Percentiles rank a stretch among this genome's conserved stretches.
Conservation (phyloP, 2,797 vertebrate genomes). For the Melopsittacus undulatus region DNA sequence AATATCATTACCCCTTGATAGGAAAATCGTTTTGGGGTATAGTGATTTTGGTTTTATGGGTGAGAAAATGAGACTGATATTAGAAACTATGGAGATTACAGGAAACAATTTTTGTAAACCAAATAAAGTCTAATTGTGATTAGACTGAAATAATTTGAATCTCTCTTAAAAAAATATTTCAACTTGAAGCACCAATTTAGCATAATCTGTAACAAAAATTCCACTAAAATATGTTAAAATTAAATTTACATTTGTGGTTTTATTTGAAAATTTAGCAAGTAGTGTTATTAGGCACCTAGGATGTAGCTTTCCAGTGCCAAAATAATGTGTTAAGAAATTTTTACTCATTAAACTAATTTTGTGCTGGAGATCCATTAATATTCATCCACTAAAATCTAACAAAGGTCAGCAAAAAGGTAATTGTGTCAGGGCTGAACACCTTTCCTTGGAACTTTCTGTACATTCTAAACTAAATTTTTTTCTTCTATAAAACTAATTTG, state of each 20-base stretch:
- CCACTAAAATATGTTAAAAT: neutral
- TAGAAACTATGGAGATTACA: neutral
- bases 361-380: conserved; percentile 1
- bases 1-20: neutral
- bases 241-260: neutral
- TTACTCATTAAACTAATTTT: conserved; percentile 10
- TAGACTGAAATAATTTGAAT: neutral
- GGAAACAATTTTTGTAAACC: neutral
- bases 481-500: neutral
- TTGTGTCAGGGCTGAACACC: neutral
- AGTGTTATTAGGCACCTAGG: neutral
- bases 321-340: neutral
- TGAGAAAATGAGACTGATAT: neutral
- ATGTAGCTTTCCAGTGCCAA: neutral
- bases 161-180: neutral
- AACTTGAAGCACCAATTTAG: neutral
- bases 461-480: neutral
- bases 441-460: neutral
- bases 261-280: neutral
- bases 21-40: neutral
- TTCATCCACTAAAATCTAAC: neutral
- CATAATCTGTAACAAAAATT: neutral
- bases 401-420: conserved; percentile 26
- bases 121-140: neutral
- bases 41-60: neutral